These are phyloP conservation scores for Pseudeuparius sepicola DNA, from an alignment of 2,888 invertebrate species.

Conservation along the genomic window DNA sequence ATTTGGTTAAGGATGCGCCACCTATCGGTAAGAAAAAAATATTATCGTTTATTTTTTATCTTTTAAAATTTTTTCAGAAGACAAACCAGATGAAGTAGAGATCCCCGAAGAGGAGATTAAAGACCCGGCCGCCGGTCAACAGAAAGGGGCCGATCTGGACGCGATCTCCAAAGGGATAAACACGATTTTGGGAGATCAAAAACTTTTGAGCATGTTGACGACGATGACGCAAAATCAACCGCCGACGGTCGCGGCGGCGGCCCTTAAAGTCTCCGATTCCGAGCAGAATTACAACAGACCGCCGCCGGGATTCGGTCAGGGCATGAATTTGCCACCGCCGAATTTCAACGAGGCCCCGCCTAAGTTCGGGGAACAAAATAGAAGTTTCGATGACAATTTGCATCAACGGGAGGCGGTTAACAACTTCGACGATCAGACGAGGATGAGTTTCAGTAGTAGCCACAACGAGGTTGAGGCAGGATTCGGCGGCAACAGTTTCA, in stretches of 20 bases:
- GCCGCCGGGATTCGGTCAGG: conserved; percentile 3
- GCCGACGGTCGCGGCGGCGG: neutral
- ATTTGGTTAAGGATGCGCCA: conserved; percentile 48
- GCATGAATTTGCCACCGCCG: neutral
- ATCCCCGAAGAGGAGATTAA: conserved; percentile 7
- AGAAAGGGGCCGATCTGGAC: conserved; percentile 40
- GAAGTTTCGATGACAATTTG: conserved; percentile 24
- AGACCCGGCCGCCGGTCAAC: no score
- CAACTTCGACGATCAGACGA: conserved; percentile 34
- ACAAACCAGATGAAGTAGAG: conserved; percentile 19
- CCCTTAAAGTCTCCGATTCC: neutral
- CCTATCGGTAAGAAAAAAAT: conserved; percentile 24
- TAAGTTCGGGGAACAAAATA: neutral
- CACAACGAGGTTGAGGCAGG: neutral
- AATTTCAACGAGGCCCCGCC: neutral
- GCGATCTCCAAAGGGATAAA: conserved; percentile 54
- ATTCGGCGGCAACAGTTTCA: conserved; percentile 4
- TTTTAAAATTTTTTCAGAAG: no score
- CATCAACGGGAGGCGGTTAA: conserved; percentile 26
- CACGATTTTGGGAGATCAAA: conserved; percentile 52
- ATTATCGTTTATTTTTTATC: no score
- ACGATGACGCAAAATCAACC: conserved; percentile 35
- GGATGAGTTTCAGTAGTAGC: conserved; percentile 31
- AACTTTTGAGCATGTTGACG: conserved; percentile 51
- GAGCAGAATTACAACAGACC: conserved; percentile 4